Evolutionary conservation across 1,140 invertebrate genomes (phyloP).

Genomic region (Macrostomum lignano): DNA sequence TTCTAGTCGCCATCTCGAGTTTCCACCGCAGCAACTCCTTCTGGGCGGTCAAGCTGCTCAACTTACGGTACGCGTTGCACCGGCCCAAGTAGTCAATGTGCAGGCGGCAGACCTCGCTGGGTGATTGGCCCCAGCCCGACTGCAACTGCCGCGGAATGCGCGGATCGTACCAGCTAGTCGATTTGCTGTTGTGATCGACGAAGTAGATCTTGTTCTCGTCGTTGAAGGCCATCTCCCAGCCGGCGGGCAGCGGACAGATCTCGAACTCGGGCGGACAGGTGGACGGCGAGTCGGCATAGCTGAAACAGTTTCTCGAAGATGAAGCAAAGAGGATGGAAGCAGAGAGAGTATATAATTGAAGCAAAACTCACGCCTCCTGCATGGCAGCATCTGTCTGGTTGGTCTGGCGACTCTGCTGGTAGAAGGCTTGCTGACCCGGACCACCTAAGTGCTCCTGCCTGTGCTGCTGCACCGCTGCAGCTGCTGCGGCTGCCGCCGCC

Average conservation of each 20-base stretch:
- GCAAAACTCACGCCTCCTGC: neutral
- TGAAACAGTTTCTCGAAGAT: neutral
- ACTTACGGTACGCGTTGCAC: too few relatives aligned
- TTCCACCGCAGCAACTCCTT: too few relatives aligned
- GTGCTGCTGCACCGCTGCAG: too few relatives aligned
- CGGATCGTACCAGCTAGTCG: constrained; percentile 1
- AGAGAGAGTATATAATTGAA: neutral
- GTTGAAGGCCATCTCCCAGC: constrained; percentile 1
- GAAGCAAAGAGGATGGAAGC: neutral
- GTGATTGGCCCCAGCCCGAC: too few relatives aligned
- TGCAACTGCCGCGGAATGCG: too few relatives aligned
- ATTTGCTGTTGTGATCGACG: constrained; percentile 2
- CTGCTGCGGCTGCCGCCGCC: too few relatives aligned
- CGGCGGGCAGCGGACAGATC: neutral
- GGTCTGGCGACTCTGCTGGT: neutral
- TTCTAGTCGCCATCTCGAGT: too few relatives aligned
- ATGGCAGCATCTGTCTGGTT: neutral
- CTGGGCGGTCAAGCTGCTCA: too few relatives aligned
- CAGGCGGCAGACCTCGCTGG: too few relatives aligned
- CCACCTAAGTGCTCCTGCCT: constrained; percentile 1
- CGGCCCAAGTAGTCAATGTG: too few relatives aligned
- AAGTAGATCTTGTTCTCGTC: neutral
- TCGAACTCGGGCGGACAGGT: neutral
- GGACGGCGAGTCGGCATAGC: neutral
- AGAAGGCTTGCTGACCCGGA: neutral